Evolutionary conservation across 2,797 vertebrate species (phyloP), one percentile per base, ranked within the genome.

Genomic region (Gallinago nigripennis): DNA sequence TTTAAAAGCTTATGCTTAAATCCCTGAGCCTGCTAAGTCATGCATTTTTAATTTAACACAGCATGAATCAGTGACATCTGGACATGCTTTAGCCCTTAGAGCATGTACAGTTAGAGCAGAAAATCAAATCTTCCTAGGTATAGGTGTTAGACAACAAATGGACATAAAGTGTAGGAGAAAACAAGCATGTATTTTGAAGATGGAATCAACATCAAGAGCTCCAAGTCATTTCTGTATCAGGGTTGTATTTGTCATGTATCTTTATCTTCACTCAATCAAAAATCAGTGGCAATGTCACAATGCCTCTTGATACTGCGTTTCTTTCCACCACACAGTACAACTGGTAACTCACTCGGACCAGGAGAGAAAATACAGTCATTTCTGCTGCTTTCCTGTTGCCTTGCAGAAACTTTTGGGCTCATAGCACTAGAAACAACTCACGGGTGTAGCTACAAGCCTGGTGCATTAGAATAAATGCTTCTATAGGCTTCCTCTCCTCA

Each of bases 221-320:
- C 8, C 12, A 46, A 86, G 28, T 53, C 21, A 14, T 6, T 25
- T 72, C 20, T 63, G 16, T 46, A 2, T n/a, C 35, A 13, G 63
- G 37, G 19, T 17, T 39, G n/a, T 30, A 15, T 54, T 82, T 90
- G 4, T 57, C 60, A 54, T 7, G 0, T 58, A 8, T 60, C n/a
- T 39, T 72, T 86, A 68, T 90, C 91, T 90, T 82, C 37, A 33
- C 60, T 70, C 2, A 0, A 31, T 46, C 30, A n/a, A 6, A 24
- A 77, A 8, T 12, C 30, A 53, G 75, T 16, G 3, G 46, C 37
- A 23, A 39, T n/a, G 41, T 64, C 65, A 53, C 20, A 19, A 0
- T 1, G 1, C 0, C 6, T 23, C n/a, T 9, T 6, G 16, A 31
- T 50, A 79, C 51, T 1, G 0, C 18, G 0, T 18, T 58, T 68